These are phyloP conservation scores for Argyra leucocephala DNA, from an alignment of 2,888 invertebrate genomes.

Conservation along the genomic window DNA sequence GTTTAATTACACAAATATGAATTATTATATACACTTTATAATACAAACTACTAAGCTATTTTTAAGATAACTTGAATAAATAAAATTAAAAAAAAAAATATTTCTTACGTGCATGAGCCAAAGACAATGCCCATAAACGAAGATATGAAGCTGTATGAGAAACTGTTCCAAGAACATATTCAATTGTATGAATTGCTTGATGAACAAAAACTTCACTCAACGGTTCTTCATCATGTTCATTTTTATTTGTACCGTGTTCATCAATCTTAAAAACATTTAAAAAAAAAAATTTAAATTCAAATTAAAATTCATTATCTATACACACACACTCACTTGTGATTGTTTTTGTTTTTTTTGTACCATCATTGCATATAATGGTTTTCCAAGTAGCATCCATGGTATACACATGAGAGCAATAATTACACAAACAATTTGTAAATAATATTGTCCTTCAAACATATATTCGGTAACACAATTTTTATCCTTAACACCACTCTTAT, in stretches of 20 bases:
- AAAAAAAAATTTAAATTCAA: background rate
- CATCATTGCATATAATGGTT: conserved; percentile 53
- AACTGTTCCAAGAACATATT: conserved; percentile 90
- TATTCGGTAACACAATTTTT: conserved; percentile 47
- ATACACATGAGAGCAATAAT: conserved; percentile 72
- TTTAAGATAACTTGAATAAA: no score
- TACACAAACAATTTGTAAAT: conserved; percentile 69
- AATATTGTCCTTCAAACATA: conserved; percentile 63
- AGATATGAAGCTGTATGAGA: conserved; percentile 96
- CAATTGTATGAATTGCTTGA: conserved; percentile 92
- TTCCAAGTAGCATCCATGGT: conserved; percentile 88
- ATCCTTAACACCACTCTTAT: conserved; percentile 43
- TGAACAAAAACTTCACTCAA: conserved; percentile 86
- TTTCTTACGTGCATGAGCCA: conserved; percentile 82
- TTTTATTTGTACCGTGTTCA: background rate
- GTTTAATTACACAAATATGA: background rate
- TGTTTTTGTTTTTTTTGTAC: no score
- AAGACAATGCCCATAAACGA: conserved; percentile 89
- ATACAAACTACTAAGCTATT: background rate
- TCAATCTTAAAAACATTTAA: background rate
- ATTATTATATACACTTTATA: background rate
- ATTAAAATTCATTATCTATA: background rate
- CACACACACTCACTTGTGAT: background rate
- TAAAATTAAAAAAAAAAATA: no score
- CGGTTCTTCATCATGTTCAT: conserved; percentile 52